Percentiles rank a stretch among this genome's conserved stretches.
These are phyloP conservation scores for Alectoris magna DNA, from an alignment of 2,797 vertebrate genomes.

Conservation along the genomic window DNA sequence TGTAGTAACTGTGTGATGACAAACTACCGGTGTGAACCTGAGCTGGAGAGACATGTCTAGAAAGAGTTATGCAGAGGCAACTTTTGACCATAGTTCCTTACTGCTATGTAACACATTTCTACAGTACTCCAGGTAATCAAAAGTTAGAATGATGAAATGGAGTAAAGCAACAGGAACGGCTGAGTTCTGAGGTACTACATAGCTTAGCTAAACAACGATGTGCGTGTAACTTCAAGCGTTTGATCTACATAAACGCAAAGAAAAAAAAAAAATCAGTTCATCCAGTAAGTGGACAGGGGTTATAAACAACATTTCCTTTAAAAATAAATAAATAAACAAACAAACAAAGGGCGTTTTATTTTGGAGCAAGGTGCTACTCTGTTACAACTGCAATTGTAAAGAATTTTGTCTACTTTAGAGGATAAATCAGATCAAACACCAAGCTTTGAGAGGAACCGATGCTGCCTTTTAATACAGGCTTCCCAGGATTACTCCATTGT, in stretches of 20 bases:
- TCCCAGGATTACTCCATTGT: not conserved
- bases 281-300: not conserved
- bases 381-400: not conserved
- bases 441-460: not conserved
- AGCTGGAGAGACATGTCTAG: not conserved
- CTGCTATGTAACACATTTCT: not conserved
- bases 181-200: not conserved
- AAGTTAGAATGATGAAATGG: not conserved
- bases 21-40: not conserved
- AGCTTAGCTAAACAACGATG: not conserved
- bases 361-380: not conserved
- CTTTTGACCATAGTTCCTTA: not conserved
- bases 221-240: not conserved
- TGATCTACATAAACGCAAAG: not conserved
- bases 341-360: not conserved
- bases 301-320: not conserved
- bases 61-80: too few relatives aligned
- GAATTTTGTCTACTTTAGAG: not conserved
- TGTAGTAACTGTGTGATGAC: not conserved
- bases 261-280: not conserved
- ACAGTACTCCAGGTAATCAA: not conserved
- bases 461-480: not conserved
- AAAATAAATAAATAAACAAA: too few relatives aligned
- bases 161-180: not conserved
- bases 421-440: not conserved